Evolutionary conservation across 2,797 vertebrate species (phyloP).

Genomic region (Thunnus albacares): DNA sequence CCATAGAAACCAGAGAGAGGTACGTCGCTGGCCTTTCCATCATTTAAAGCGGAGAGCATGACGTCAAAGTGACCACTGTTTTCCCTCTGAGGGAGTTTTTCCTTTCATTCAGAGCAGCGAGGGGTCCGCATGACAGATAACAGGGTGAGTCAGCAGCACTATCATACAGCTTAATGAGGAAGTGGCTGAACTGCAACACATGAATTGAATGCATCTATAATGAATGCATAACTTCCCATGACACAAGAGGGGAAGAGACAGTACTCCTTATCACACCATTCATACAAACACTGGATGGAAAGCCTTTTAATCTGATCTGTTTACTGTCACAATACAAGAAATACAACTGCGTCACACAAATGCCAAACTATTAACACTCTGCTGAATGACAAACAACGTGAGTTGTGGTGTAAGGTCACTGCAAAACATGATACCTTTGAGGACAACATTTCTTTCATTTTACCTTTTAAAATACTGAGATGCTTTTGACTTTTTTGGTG

Average conservation of each 20-base stretch:
- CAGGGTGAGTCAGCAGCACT: slow-evolving; percentile 71
- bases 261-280: slow-evolving; percentile 35
- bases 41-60: slow-evolving; percentile 72
- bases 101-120: slow-evolving; percentile 67
- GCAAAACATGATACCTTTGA: neutral
- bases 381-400: neutral
- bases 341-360: neutral
- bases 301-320: slow-evolving; percentile 39
- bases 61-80: slow-evolving; percentile 79
- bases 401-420: neutral
- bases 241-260: slow-evolving; percentile 27
- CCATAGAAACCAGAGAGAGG: slow-evolving; percentile 81
- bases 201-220: slow-evolving; percentile 48
- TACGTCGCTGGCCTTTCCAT: slow-evolving; percentile 76
- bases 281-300: slow-evolving; percentile 26
- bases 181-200: slow-evolving; percentile 54
- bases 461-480: no score
- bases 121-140: slow-evolving; percentile 74
- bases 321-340: slow-evolving; percentile 8
- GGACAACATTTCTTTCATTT: neutral
- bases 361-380: slow-evolving; percentile 5
- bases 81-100: slow-evolving; percentile 71
- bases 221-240: slow-evolving; percentile 43
- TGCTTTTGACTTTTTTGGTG: no score
- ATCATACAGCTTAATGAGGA: slow-evolving; percentile 69